Base-by-base conservation (phyloP, 2,888 invertebrate genomes). In the Plagodis dolabraria region DNA sequence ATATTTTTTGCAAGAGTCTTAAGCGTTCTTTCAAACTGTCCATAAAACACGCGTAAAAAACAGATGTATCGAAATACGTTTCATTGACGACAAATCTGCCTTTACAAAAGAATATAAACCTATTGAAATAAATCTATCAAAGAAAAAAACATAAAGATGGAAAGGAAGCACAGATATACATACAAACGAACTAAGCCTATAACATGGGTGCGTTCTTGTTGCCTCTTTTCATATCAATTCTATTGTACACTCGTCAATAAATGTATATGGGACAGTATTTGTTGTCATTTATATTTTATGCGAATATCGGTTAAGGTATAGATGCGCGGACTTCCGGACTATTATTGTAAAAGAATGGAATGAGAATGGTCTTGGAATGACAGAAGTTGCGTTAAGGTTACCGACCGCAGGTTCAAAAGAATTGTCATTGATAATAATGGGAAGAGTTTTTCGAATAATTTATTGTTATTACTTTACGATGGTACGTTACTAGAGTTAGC, bases 281-380 rank as follows among this genome's bases (percentile, higher is more conserved):
- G 83, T 85, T 88, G 85, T 85, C 87, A 81, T 87, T 83, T 86
- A 80, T 87, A 67, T 65, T 62, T 64, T 68, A 66, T 55, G 63
- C 56, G 54, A 73, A 60, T 60, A 57, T 63, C 46, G 45, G 47
- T 40, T 9, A 49, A 63, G 76, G 74, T 76, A 75, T 77, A 76
- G 77, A 79, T 76, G 76, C 76, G 70, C 64, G 78, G 80, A 87
- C 87, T 84, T 89, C 89, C 89, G 88, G 87, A 70, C 68, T 65
- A 79, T 86, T 85, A 80, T 85, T 47, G 53, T 47, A 53, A 47
- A 56, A 82, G 82, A 83, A 80, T 75, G 59, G 71, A 70, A 70
- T 47, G 10, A 46, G 38, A 53, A 59, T 46, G 49, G 44, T 22
- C 33, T 38, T 12, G 12, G 71, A 66, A 65, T 63, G 71, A 74